A percentile compares a stretch with the other conserved stretches of the same genome.
These are phyloP conservation scores for Copidosoma aretas DNA, from an alignment of 2,888 invertebrate genomes.

Conservation along the genomic window DNA sequence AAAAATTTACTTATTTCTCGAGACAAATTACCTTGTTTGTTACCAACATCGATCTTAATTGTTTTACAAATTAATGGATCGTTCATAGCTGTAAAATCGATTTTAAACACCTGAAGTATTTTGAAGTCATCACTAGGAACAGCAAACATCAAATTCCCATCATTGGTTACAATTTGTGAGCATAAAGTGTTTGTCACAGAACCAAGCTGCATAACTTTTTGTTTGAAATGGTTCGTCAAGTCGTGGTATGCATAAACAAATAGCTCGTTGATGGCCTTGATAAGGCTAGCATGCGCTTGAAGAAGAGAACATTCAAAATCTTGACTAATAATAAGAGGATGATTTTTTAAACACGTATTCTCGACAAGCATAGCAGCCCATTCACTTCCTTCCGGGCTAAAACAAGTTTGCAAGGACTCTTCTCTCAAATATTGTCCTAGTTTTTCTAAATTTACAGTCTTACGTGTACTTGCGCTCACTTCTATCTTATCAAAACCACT, in stretches of 20 bases:
- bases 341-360: conserved; percentile 75
- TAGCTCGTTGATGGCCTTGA: conserved; percentile 70
- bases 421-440: conserved; percentile 83
- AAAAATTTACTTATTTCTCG: not conserved
- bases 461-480: conserved; percentile 53
- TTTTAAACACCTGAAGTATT: conserved; percentile 52
- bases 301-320: conserved; percentile 79
- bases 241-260: conserved; percentile 73
- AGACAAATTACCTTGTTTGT: conserved; percentile 50
- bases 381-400: conserved; percentile 75
- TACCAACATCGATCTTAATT: conserved; percentile 49
- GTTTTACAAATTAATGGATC: conserved; percentile 47
- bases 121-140: conserved; percentile 51
- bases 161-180: conserved; percentile 52
- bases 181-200: conserved; percentile 44
- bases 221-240: conserved; percentile 69
- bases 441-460: conserved; percentile 78
- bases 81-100: conserved; percentile 38
- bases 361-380: conserved; percentile 80
- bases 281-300: conserved; percentile 79
- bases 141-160: conserved; percentile 54
- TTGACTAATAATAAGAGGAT: conserved; percentile 77
- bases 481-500: conserved; percentile 77
- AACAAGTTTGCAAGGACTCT: conserved; percentile 70
- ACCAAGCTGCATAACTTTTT: conserved; percentile 45